A percentile compares a stretch with the other conserved stretches of the same genome.
Evolutionary conservation across 2,797 vertebrate genomes (phyloP).

Genomic region (Hippopotamyrus pictus): DNA sequence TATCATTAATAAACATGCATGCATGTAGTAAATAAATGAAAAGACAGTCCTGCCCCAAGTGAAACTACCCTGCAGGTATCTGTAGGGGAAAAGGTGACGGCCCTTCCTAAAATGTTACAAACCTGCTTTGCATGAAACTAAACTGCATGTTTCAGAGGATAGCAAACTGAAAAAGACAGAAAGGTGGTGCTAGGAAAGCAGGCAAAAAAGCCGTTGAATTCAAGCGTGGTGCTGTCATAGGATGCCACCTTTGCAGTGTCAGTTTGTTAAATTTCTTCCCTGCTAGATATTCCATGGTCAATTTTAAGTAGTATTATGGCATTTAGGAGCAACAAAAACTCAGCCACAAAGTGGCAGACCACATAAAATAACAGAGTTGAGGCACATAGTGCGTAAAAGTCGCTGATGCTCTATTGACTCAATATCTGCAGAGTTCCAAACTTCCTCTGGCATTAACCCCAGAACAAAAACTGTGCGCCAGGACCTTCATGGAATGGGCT

Average conservation of each 20-base stretch:
- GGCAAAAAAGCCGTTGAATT: not conserved
- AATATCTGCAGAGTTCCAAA: not conserved
- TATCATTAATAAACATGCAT: not conserved
- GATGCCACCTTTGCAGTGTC: not conserved
- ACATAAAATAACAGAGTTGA: not conserved
- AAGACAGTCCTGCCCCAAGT: not conserved
- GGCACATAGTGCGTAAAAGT: not conserved
- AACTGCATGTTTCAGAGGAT: not conserved
- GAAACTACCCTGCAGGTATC: not conserved
- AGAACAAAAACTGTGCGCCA: not conserved
- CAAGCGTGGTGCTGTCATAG: not conserved
- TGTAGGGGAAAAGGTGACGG: not conserved
- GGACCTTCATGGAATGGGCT: not conserved
- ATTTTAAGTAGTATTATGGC: not conserved
- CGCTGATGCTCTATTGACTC: not conserved
- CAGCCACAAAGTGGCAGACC: not conserved
- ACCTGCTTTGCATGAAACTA: not conserved
- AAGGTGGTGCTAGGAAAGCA: not conserved
- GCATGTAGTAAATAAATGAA: not conserved
- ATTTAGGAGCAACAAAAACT: not conserved
- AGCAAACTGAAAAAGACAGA: not conserved
- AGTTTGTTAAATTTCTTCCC: not conserved
- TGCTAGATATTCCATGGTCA: too few relatives aligned
- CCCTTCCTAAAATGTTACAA: not conserved
- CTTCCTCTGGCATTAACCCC: not conserved